These are phyloP conservation scores for Ylistrum balloti DNA, from an alignment of 1,140 invertebrate species.

Conservation along the genomic window DNA sequence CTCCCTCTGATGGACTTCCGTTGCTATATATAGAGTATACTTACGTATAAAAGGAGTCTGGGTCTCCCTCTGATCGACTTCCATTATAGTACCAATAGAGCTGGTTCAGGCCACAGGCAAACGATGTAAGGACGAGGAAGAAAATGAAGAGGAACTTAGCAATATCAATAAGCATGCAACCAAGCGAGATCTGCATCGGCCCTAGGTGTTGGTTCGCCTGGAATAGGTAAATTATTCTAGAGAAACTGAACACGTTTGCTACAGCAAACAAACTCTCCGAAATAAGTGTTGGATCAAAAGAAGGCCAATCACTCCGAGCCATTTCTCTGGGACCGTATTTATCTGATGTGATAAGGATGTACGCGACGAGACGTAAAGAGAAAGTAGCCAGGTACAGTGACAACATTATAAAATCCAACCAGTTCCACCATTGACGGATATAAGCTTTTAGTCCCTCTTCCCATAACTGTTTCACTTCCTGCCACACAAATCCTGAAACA, in stretches of 20 bases:
- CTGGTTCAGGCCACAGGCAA: conserved; percentile 84
- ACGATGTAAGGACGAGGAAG: conserved; percentile 83
- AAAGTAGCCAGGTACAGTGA: conserved; percentile 84
- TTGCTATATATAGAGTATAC: conserved; percentile 65
- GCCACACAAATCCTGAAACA: conserved; percentile 92
- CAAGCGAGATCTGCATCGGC: conserved; percentile 84
- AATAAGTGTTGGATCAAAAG: conserved; percentile 80
- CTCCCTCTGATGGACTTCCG: too few relatives aligned
- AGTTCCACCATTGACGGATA: conserved; percentile 97
- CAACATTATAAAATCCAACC: conserved; percentile 95
- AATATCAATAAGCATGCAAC: conserved; percentile 85
- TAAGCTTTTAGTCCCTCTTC: conserved; percentile 94
- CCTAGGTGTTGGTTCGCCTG: conserved; percentile 83
- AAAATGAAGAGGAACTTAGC: conserved; percentile 85
- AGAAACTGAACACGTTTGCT: conserved; percentile 82
- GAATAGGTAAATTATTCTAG: conserved; percentile 82
- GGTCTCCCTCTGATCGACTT: conserved; percentile 57
- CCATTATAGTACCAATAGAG: conserved; percentile 82
- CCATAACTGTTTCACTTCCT: conserved; percentile 94
- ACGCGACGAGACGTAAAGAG: conserved; percentile 80
- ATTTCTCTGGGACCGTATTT: conserved; percentile 76
- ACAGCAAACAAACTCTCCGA: conserved; percentile 82
- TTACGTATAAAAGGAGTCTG: conserved; percentile 78
- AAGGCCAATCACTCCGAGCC: conserved; percentile 77
- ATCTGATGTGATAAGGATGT: conserved; percentile 77